phyloP scores from a whole-genome alignment of 1,140 invertebrate genomes.

The Drosophila kurseongensis region DNA sequence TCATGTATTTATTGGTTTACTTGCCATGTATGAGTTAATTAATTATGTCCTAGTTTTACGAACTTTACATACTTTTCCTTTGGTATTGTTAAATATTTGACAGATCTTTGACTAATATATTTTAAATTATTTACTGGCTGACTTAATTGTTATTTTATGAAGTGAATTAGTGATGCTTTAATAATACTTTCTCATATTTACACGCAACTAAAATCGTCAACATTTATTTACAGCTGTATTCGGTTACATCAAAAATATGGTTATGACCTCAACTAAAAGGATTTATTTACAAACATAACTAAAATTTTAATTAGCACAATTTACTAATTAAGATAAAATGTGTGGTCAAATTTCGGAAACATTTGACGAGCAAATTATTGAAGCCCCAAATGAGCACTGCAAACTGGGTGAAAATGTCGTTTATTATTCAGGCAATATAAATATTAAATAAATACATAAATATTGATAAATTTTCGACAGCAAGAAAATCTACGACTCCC shows the following conservation, averaged over 20 bases:
- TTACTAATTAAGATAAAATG: constrained; percentile 37
- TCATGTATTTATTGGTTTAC: constrained; percentile 21
- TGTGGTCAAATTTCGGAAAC: constrained; percentile 21
- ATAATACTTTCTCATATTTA: constrained; percentile 37
- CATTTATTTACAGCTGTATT: constrained; percentile 37
- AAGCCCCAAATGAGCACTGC: constrained; percentile 3
- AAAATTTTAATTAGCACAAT: constrained; percentile 40
- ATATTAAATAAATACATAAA: constrained; percentile 17
- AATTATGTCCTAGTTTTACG: constrained; percentile 10
- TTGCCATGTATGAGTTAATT: constrained; percentile 14
- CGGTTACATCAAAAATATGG: constrained; percentile 3
- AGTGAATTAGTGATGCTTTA: constrained; percentile 30
- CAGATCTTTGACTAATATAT: constrained; percentile 10
- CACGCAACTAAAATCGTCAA: constrained; percentile 20
- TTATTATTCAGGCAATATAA: constrained; percentile 22
- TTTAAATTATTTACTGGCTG: constrained; percentile 26
- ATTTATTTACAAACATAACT: constrained; percentile 55
- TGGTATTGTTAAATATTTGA: constrained; percentile 16
- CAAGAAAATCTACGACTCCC: constrained; percentile 36
- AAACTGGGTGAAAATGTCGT: background rate
- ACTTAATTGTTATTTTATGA: constrained; percentile 16
- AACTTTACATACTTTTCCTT: constrained; percentile 7
- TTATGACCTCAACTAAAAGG: constrained; percentile 5
- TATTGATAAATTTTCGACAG: constrained; percentile 3
- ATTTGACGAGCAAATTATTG: constrained; percentile 5